These are phyloP conservation scores for Arenaria interpres DNA, from an alignment of 2,113 vertebrate species.

Conservation along the genomic window DNA sequence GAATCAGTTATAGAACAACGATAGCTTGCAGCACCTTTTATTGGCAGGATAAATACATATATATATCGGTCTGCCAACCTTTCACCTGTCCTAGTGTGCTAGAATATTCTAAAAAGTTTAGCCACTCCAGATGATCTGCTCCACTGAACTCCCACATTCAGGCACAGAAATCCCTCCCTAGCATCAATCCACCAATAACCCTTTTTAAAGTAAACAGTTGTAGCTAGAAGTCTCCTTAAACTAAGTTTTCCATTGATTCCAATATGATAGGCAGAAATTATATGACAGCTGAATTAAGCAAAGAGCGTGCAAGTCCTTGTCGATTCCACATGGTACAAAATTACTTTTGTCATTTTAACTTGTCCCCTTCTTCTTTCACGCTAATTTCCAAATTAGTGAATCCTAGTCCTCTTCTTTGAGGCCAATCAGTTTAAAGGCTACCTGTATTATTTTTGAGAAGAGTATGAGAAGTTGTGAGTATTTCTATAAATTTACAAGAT, in stretches of 20 bases:
- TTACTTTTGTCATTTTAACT: neutral
- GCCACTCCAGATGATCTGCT: neutral
- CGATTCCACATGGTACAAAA: neutral
- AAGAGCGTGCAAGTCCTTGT: neutral
- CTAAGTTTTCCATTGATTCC: neutral
- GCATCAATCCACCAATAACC: neutral
- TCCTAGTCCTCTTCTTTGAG: neutral
- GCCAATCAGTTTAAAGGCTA: neutral
- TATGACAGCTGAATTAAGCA: neutral
- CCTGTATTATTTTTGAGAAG: neutral
- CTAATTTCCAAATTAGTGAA: neutral
- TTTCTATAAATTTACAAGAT: neutral
- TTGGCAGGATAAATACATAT: neutral
- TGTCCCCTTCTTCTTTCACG: neutral
- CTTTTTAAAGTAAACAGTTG: neutral
- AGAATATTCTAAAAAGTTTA: neutral
- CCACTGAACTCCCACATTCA: neutral
- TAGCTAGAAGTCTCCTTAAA: neutral
- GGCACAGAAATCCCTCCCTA: neutral
- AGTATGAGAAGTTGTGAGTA: neutral
- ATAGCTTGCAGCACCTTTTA: neutral
- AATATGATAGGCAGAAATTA: neutral
- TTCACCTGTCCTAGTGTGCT: neutral
- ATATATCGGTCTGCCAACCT: neutral
- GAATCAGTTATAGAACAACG: neutral